Evolutionary conservation across 2,888 invertebrate genomes (phyloP), one percentile per base, ranked within the genome.

Genomic region (Drosophila kanekoi): DNA sequence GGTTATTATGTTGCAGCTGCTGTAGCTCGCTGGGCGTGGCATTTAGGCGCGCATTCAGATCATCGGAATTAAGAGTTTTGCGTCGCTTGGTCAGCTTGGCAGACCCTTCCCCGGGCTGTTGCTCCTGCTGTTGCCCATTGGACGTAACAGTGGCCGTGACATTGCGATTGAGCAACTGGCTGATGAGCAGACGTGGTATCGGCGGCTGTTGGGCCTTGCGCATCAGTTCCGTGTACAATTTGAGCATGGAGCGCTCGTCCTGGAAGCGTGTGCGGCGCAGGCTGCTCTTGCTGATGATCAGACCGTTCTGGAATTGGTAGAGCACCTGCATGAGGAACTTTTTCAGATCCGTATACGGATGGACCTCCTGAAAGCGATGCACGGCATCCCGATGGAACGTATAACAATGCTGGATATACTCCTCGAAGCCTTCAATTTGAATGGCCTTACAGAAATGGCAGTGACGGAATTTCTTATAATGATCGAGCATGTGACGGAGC

Each of bases 401-500:
- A 61, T 90, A 89, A 38, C 83, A 90, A 33, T 91, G 91, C 57
- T 91, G 90, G 62, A 91, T 85, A 40, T 91, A 91, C 13, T 77
- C 77, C 8, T 87, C 85, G 33, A 90, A 90, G 3, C 79, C 86
- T 3, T 57, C 66, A 11, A 64, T 77, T 3, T 69, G 43, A 1
- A 33, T 1, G 0, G 2, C 5, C 0, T 41, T 6, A 13, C 92
- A 92, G 11, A 87, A 87, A 14, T 64, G 41, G 11, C 91, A 91
- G 1, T 48, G 28, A 4, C 58, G 61, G 48, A 91, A 92, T 1
- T 75, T 72, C 13, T 47, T 71, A 48, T 80, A 91, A 49, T 91
- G 91, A 62, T 90, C 89, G 13, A 91, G 67, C 83, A 93, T 93
- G 61, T 94, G 94, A 0, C 87, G 88, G 32, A 91, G 66, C 23